These are phyloP conservation scores for Octodon degus DNA, from an alignment of 2,113 vertebrate species.

Conservation along the genomic window DNA sequence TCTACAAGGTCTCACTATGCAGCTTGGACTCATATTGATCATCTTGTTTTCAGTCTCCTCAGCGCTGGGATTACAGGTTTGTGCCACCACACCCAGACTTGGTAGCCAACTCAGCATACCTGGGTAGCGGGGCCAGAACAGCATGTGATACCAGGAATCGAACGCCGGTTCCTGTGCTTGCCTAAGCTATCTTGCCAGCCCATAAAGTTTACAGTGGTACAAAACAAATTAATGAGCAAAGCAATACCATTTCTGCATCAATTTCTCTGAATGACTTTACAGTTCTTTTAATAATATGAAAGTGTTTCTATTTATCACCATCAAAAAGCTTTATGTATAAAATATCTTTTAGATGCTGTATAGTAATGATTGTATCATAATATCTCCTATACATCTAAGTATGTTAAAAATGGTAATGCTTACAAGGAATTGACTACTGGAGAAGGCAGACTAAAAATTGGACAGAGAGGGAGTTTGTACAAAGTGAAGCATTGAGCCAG, in stretches of 20 bases:
- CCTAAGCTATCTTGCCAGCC: too few species aligned
- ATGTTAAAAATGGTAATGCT: neutral
- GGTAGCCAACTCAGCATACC: too few species aligned
- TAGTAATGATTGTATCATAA: neutral
- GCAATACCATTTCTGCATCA: neutral
- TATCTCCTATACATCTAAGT: neutral
- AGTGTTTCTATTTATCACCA: neutral
- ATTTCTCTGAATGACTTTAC: neutral
- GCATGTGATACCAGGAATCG: too few species aligned
- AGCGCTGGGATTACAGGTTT: too few species aligned
- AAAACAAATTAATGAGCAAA: constrained; percentile 7
- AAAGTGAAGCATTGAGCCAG: constrained; percentile 6
- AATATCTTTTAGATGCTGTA: neutral
- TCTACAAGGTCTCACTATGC: too few species aligned
- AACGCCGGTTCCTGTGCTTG: too few species aligned
- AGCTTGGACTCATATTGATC: too few species aligned
- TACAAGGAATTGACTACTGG: neutral
- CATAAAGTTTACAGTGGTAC: neutral
- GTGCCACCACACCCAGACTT: too few species aligned
- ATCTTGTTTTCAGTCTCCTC: too few species aligned
- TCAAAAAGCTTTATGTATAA: neutral
- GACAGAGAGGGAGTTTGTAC: neutral
- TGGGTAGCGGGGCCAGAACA: too few species aligned
- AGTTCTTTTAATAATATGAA: neutral
- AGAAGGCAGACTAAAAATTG: neutral